Evolutionary conservation across 2,113 vertebrate species (phyloP).

Genomic region (Gopherus evgoodei): DNA sequence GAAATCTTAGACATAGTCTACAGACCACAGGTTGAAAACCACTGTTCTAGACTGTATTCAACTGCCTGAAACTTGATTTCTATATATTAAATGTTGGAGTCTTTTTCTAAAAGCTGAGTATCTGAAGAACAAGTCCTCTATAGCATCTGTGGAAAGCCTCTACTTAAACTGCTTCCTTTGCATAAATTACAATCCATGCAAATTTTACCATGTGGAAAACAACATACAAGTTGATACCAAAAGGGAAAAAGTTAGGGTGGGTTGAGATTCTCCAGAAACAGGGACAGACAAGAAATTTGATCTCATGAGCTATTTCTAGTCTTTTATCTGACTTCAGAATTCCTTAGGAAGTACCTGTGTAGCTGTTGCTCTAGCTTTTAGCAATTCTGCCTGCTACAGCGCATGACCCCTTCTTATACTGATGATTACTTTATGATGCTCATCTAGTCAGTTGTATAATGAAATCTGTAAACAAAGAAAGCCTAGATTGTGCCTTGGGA

Average conservation of each 20-base stretch:
- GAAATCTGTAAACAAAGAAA: neutral
- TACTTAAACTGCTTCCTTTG: neutral
- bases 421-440: neutral
- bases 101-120: neutral
- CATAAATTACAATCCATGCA: neutral
- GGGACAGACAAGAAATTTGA: neutral
- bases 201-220: neutral
- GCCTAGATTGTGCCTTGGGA: neutral
- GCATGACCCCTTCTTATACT: neutral
- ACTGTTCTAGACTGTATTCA: neutral
- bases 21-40: neutral
- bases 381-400: neutral
- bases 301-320: neutral
- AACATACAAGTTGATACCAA: neutral
- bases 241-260: neutral
- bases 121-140: neutral
- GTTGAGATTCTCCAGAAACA: slow-evolving; percentile 17
- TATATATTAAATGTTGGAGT: neutral
- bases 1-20: neutral
- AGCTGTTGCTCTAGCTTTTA: neutral
- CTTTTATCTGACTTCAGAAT: neutral
- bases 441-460: neutral
- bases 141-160: neutral
- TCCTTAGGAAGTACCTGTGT: neutral
- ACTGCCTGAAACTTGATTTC: neutral